phyloP scores from a whole-genome alignment of 2,888 invertebrate species.

The Epinotia bilunana region DNA sequence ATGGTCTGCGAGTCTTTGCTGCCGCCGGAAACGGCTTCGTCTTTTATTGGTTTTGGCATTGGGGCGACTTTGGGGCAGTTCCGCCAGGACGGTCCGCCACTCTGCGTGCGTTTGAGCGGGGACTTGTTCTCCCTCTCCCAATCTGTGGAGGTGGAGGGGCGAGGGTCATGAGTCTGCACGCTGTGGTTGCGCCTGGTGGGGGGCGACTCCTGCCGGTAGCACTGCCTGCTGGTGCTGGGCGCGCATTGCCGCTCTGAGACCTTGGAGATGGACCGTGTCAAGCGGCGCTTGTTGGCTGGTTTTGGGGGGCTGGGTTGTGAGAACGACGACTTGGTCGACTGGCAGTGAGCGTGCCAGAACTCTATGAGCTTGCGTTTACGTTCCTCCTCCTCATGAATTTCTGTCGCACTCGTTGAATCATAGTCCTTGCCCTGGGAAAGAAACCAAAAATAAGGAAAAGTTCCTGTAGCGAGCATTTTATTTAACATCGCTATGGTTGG shows the following conservation, averaged over 20 bases:
- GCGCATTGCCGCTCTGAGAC: constrained; percentile 74
- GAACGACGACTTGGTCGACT: constrained; percentile 74
- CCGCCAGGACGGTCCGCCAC: constrained; percentile 77
- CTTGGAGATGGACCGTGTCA: constrained; percentile 65
- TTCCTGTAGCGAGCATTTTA: neutral
- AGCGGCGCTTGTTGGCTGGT: constrained; percentile 70
- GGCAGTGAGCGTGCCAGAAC: constrained; percentile 90
- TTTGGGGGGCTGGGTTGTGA: constrained; percentile 69
- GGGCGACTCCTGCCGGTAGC: constrained; percentile 74
- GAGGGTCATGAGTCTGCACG: constrained; percentile 69
- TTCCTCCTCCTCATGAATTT: constrained; percentile 87
- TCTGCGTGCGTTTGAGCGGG: constrained; percentile 77
- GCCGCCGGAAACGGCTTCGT: constrained; percentile 58
- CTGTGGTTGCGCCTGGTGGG: constrained; percentile 71
- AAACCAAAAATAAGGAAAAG: constrained; percentile 1
- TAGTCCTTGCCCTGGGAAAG: constrained; percentile 90
- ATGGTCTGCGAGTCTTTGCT: constrained; percentile 75
- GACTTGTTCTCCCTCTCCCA: constrained; percentile 75
- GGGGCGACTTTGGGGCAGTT: constrained; percentile 76
- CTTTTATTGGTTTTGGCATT: constrained; percentile 70
- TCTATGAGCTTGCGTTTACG: constrained; percentile 87
- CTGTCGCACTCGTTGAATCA: constrained; percentile 90
- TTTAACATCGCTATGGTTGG: neutral
- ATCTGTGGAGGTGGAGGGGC: constrained; percentile 69
- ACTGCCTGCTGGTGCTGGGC: constrained; percentile 68